Base-by-base conservation (phyloP, 2,113 vertebrate genomes). In the Cichladusa arquata region DNA sequence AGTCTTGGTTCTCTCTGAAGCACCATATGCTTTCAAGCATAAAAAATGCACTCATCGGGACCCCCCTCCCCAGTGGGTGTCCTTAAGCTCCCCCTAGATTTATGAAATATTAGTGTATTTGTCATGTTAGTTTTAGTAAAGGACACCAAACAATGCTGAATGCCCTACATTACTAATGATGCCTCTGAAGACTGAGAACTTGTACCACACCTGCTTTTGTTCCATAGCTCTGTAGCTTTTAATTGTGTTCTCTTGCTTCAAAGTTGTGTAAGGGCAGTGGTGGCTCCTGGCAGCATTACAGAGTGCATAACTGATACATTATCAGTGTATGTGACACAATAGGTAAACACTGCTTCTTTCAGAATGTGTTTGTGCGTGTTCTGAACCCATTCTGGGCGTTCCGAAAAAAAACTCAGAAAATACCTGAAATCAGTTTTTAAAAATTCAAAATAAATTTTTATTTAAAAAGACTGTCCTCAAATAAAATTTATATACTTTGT, bases 371-470 rank as follows among this genome's bases (percentile, higher is more conserved):
- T 0, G 0, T n/a, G 24, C 44, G 8, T 50, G 50, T 51, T 51
- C 50, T 51, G 50, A 51, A 26, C 14, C 53, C 26, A 9, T 76
- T 89, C 48, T 44, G 58, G 9, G 5, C 58, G 51, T 86, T 81
- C 65, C 34, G 48, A 34, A 71, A 56, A 73, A 81, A 56, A 56
- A 10, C 17, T 79, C 51, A 67, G 10, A 70, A 79, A 67, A 47
- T 11, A 18, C 12, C n/a, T 24, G 8, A 91, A 62, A 54, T 65
- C 1, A 14, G 4, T 44, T 70, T 64, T 71, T 57, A 7, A 4
- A 60, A 66, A 70, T 72, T 69, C 2, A 92, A 88, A 86, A 79
- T 61, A 64, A 84, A 58, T 3, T 80, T 95, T 83, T 91, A 66
- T 89, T 89, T 70, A 78, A 65, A 42, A 92, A 91, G 58, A 51